These are phyloP conservation scores for Microplitis mediator DNA, from an alignment of 1,140 invertebrate genomes.

Conservation along the genomic window DNA sequence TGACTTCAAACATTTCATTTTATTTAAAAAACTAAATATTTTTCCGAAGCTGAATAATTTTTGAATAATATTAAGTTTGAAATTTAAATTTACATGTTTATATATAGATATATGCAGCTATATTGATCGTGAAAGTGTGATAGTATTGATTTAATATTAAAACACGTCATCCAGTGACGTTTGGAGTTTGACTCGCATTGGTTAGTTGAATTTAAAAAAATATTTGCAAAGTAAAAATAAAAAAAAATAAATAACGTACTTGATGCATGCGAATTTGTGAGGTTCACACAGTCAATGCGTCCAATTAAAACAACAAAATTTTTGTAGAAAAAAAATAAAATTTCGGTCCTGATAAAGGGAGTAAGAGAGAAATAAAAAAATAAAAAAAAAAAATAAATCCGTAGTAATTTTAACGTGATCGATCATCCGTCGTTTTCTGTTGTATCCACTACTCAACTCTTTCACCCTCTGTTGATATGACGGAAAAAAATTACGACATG, in stretches of 20 bases:
- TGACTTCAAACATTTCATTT: too few species aligned
- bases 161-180: conserved; percentile 8
- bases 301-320: conserved; percentile 11
- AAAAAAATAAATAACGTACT: neutral
- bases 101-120: neutral
- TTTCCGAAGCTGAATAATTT: too few species aligned
- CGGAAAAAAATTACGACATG: conserved; percentile 10
- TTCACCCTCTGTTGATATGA: neutral
- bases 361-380: neutral
- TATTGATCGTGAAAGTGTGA: neutral
- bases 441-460: neutral
- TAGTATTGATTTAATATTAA: neutral
- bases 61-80: too few species aligned
- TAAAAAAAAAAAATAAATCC: neutral
- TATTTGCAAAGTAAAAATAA: neutral
- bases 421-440: conserved; percentile 21
- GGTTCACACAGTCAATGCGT: conserved; percentile 6
- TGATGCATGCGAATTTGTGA: neutral
- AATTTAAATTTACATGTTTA: neutral
- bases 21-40: too few species aligned
- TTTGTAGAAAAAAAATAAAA: neutral
- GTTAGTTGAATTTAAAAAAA: conserved; percentile 1
- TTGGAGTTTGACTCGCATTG: neutral
- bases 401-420: conserved; percentile 11
- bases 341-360: neutral